Evolutionary conservation across 2,797 vertebrate genomes (phyloP).

Genomic region (Rhinatrema bivittatum): DNA sequence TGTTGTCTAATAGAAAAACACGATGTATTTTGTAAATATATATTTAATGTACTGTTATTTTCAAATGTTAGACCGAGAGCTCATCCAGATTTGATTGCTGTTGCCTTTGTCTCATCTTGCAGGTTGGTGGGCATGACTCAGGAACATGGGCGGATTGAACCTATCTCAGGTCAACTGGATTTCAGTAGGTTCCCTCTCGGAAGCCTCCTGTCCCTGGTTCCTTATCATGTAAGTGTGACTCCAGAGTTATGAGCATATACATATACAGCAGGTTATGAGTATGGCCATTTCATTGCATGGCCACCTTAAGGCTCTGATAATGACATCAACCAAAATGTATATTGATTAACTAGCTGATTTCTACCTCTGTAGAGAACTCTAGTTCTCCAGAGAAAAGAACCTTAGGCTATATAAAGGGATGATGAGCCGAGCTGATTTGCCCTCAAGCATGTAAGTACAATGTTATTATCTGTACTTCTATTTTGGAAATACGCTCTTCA

Average conservation of each 20-base stretch:
- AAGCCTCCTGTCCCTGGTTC: slow-evolving; percentile 57
- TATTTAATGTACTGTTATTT: no score
- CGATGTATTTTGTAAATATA: no score
- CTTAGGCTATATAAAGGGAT: no score
- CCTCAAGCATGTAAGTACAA: no score
- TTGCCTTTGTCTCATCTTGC: not conserved
- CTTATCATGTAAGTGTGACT: slow-evolving; percentile 58
- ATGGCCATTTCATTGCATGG: not conserved
- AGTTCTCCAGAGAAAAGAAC: no score
- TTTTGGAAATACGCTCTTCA: no score
- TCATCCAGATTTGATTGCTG: not conserved
- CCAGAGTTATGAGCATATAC: accelerated
- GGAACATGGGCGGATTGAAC: slow-evolving; percentile 72
- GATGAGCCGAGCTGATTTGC: no score
- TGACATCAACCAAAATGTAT: no score
- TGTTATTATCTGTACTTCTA: no score
- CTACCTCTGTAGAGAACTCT: no score
- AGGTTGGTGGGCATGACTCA: slow-evolving; percentile 75
- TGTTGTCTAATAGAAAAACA: no score
- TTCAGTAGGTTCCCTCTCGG: slow-evolving; percentile 65
- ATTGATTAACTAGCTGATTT: no score
- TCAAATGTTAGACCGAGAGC: not conserved
- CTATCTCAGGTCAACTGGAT: slow-evolving; percentile 55
- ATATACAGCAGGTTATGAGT: accelerated
- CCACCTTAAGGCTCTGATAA: not conserved